These are phyloP conservation scores for Muricea muricata DNA, from an alignment of 92 coral and sea anemone species.

Conservation along the genomic window DNA sequence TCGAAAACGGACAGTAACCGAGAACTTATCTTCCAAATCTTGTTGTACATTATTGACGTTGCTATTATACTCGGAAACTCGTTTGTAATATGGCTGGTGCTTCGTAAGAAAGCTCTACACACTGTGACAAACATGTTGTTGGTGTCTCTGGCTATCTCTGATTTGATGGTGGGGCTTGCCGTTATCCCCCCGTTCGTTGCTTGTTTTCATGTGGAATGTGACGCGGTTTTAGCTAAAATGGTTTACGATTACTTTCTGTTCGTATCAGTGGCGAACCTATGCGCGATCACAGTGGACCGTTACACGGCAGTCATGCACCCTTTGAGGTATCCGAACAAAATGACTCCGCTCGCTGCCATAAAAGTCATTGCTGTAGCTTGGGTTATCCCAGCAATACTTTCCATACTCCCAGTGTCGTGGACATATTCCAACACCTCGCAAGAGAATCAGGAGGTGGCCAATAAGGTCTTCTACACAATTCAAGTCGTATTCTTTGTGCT, in stretches of 20 bases:
- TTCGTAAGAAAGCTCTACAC: constrained; percentile 70
- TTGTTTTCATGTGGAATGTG: constrained; percentile 72
- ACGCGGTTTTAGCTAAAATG: constrained; percentile 73
- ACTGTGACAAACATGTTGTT: constrained; percentile 81
- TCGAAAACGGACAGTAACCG: neutral
- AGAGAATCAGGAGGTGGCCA: constrained; percentile 59
- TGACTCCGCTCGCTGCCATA: constrained; percentile 54
- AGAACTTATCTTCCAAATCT: constrained; percentile 8
- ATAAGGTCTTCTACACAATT: constrained; percentile 76
- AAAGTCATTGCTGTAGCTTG: constrained; percentile 66
- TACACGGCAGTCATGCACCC: constrained; percentile 67
- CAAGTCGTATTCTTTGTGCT: constrained; percentile 79
- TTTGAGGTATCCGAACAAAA: constrained; percentile 50
- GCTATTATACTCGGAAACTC: constrained; percentile 74
- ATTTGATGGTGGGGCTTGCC: constrained; percentile 76
- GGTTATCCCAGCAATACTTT: constrained; percentile 69
- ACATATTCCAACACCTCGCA: constrained; percentile 62
- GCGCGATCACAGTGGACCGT: constrained; percentile 74
- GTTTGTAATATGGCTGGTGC: constrained; percentile 73
- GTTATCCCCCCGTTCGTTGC: constrained; percentile 79
- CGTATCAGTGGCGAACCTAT: constrained; percentile 77
- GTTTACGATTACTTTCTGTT: constrained; percentile 77
- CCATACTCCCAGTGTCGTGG: constrained; percentile 76
- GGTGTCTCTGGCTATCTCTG: constrained; percentile 76
- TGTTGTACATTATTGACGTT: constrained; percentile 61